Evolutionary conservation across 2,113 vertebrate genomes (phyloP).

Genomic region (Sclerurus mexicanus): DNA sequence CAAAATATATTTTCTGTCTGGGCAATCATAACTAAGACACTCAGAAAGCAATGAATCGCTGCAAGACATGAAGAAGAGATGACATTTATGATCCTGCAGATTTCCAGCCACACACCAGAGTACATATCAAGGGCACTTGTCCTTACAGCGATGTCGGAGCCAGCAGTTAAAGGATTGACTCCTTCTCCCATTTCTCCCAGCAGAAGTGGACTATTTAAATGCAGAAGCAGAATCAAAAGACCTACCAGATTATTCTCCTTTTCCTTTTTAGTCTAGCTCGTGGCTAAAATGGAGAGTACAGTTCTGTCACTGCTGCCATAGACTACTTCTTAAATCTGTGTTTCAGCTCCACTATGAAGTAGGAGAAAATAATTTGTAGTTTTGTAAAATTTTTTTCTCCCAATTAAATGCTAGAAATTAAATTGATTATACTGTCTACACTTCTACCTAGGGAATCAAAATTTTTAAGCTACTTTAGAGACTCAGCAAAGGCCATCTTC

Average conservation of each 20-base stretch:
- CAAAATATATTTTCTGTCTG: not conserved
- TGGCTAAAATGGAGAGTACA: not conserved
- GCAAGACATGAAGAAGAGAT: not conserved
- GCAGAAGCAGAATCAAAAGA: not conserved
- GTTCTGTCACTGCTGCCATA: not conserved
- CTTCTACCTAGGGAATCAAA: not conserved
- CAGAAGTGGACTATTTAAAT: not conserved
- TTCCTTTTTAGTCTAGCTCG: not conserved
- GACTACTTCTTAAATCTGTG: not conserved
- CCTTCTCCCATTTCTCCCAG: not conserved
- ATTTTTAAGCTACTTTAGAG: not conserved
- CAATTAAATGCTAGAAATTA: not conserved
- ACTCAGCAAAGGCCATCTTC: not conserved
- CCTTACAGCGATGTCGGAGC: not conserved
- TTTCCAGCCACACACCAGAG: not conserved
- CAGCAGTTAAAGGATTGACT: rapidly evolving
- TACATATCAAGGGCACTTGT: not conserved
- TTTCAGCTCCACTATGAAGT: not conserved
- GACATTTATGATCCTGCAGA: not conserved
- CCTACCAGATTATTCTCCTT: not conserved
- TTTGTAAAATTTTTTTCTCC: not conserved
- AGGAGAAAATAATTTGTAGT: not conserved
- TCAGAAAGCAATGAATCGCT: not conserved
- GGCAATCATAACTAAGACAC: not conserved
- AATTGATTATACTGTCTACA: not conserved